Percentiles rank a stretch among this genome's conserved stretches.
Evolutionary conservation across 1,140 invertebrate species (phyloP).

Genomic region (Stratiolaelaps scimitus): DNA sequence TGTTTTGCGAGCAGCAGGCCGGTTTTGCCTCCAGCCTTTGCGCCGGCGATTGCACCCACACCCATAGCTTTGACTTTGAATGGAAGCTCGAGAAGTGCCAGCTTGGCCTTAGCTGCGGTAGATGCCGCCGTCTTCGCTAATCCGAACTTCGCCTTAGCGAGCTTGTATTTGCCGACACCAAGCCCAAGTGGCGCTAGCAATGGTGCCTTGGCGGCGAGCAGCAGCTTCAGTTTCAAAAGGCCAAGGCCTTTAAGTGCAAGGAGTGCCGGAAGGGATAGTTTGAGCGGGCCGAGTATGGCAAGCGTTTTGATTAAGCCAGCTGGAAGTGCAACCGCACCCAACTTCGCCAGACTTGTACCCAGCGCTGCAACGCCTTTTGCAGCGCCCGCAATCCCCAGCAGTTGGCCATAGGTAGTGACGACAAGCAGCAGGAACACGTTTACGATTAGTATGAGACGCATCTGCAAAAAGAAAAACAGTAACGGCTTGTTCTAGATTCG

Average conservation of each 20-base stretch:
- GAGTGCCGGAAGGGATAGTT: neutral
- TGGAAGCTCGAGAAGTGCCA: neutral
- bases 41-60: neutral
- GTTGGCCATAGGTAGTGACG: too few species aligned
- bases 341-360: neutral
- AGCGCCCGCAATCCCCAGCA: neutral
- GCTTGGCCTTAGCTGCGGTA: neutral
- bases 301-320: neutral
- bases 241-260: too few species aligned
- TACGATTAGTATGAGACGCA: too few species aligned
- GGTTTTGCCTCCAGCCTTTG: neutral
- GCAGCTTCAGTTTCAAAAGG: neutral
- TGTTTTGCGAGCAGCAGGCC: neutral
- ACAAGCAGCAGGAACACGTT: too few species aligned
- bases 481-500: too few species aligned
- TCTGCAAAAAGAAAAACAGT: too few species aligned
- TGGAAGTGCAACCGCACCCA: neutral
- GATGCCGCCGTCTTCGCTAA: neutral
- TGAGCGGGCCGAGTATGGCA: neutral
- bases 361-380: neutral
- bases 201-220: neutral
- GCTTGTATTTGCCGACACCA: neutral
- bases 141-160: neutral
- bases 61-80: conserved; percentile 8
- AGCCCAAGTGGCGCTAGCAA: neutral